Evolutionary conservation across 2,888 invertebrate species (phyloP), one percentile per base, ranked within the genome.

Genomic region (Acholoe squamosa): DNA sequence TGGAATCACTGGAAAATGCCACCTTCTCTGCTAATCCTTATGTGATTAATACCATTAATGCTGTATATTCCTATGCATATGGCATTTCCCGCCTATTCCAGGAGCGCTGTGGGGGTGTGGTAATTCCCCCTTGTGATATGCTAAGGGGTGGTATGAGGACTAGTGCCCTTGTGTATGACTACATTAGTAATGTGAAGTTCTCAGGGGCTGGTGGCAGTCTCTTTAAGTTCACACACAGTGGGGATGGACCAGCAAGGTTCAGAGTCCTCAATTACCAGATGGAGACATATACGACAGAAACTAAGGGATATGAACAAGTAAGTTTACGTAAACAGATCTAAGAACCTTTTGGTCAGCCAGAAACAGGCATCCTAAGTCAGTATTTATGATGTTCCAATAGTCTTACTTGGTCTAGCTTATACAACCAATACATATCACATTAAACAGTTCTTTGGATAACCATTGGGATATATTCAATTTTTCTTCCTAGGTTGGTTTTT

Each of bases 1-100:
- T 52, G 51, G 91, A 91, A 31, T 28, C 91, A 0, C 77, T 91
- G 33, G 51, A 71, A 16, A 51, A 90, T 25, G 51, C 52, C 5
- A 67, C 61, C 1, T 90, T 91, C 61, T 86, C 90, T 0, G 5
- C n/a, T 3, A 34, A 86, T 34, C 84, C 89, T 0, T 25, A 89
- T 25, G 92, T 94, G 0, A 91, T 92, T 10, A 94, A 94, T 89
- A 93, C 93, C 1, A 93, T 94, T 84, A 93, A 94, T 54, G 94
- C 94, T 5, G 94, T 94, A 0, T 92, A 93, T 80, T 94, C 94
- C 16, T 91, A 94, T 19, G 93, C 93, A 0, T 90, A 92, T 31
- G 94, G 94, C 0, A 90, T 94, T 16, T 91, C 92, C 16, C 61
- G 91, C 10, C 92, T 93, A 0, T 92, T 93, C 84, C 77, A 90